phyloP scores from a whole-genome alignment of 2,797 vertebrate genomes.

The Steatocranus sp. region DNA sequence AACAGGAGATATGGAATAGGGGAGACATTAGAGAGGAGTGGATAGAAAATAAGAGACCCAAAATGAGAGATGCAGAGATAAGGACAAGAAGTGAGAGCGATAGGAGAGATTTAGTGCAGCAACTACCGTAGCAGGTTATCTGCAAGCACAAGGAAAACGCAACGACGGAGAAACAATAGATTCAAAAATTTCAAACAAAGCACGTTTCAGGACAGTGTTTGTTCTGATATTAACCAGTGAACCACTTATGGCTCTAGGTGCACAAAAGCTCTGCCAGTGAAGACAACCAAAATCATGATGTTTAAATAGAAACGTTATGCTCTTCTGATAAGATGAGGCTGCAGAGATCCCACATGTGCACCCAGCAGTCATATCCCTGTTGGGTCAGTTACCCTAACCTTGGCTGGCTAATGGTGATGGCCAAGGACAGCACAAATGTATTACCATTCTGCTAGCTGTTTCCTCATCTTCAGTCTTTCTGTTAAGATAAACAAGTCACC shows the following conservation, averaged over 20 bases:
- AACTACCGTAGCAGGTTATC: neutral
- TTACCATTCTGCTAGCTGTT: neutral
- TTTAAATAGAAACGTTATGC: neutral
- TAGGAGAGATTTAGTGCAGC: constrained; percentile 4
- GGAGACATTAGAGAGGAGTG: neutral
- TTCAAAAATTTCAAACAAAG: neutral
- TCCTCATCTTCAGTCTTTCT: neutral
- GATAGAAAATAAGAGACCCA: neutral
- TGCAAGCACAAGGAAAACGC: neutral
- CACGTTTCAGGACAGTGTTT: neutral
- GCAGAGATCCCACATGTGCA: neutral
- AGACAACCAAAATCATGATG: neutral
- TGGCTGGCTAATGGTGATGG: neutral
- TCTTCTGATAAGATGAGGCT: neutral
- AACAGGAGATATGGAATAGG: neutral
- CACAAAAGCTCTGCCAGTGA: neutral
- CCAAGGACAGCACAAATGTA: neutral
- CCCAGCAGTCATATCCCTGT: neutral
- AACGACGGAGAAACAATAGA: neutral
- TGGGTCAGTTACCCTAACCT: neutral
- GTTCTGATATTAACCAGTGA: neutral
- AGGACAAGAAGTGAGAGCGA: neutral
- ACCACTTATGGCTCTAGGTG: neutral
- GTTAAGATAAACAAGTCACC: neutral
- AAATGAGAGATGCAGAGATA: constrained; percentile 5